phyloP scores from a whole-genome alignment of 92 coral and sea anemone species.

The Actinernus sp. region DNA sequence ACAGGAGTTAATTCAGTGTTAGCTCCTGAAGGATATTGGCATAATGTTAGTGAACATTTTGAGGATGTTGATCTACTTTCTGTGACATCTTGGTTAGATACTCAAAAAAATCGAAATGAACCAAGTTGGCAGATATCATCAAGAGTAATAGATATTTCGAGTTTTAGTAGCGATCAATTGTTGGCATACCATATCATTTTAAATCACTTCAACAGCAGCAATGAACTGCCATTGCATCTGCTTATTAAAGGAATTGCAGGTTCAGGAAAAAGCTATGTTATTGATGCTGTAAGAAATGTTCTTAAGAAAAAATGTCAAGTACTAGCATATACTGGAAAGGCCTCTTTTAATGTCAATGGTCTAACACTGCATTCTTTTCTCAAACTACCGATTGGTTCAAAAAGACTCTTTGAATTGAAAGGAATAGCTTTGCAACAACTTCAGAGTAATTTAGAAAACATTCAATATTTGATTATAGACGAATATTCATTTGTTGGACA shows the following conservation, averaged over 20 bases:
- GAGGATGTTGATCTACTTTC: constrained; percentile 29
- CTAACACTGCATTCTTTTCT: constrained; percentile 56
- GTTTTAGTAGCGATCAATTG: constrained; percentile 45
- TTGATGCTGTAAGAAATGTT: constrained; percentile 8
- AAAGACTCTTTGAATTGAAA: constrained; percentile 64
- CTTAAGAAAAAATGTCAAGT: constrained; percentile 2
- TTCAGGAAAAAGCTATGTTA: constrained; percentile 9
- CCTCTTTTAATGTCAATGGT: constrained; percentile 63
- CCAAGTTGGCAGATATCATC: constrained; percentile 20
- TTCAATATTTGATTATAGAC: constrained; percentile 58
- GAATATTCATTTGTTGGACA: constrained; percentile 71
- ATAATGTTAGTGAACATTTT: constrained; percentile 3
- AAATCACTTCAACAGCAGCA: constrained; percentile 27
- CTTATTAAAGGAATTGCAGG: constrained; percentile 6
- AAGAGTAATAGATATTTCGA: constrained; percentile 42
- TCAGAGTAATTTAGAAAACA: constrained; percentile 56
- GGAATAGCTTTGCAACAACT: constrained; percentile 72
- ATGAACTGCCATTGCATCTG: constrained; percentile 1
- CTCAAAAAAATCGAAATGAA: constrained; percentile 15
- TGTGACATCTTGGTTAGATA: constrained; percentile 29
- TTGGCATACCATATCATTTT: constrained; percentile 45
- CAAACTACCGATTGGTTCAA: constrained; percentile 56
- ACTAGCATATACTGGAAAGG: constrained; percentile 62
- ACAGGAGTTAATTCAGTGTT: constrained; percentile 35
- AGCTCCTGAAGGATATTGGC: constrained; percentile 46